Evolutionary conservation across 2,113 vertebrate genomes (phyloP).

Genomic region (Malaclemys terrapin): DNA sequence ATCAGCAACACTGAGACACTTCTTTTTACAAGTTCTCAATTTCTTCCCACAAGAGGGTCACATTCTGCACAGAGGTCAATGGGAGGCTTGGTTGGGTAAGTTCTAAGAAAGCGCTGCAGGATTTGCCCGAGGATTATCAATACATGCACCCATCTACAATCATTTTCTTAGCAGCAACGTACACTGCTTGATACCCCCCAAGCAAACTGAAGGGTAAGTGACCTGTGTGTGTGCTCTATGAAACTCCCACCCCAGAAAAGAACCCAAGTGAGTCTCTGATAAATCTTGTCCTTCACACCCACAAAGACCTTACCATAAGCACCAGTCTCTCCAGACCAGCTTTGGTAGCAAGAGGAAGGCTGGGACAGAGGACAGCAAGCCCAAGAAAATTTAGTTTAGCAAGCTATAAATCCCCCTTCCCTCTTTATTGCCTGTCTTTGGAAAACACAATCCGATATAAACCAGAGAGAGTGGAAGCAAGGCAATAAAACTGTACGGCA

Average conservation of each 20-base stretch:
- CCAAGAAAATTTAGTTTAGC: conserved; percentile 68
- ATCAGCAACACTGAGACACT: not conserved
- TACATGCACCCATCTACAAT: not conserved
- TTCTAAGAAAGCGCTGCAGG: not conserved
- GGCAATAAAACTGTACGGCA: conserved; percentile 70
- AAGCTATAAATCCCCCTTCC: conserved; percentile 74
- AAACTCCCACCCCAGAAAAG: conserved; percentile 44
- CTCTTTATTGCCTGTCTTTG: conserved; percentile 73
- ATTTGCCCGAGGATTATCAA: not conserved
- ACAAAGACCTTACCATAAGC: conserved; percentile 20
- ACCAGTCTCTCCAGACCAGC: not conserved
- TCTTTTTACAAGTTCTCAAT: not conserved
- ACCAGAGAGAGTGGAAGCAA: conserved; percentile 68
- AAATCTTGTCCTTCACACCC: conserved; percentile 59
- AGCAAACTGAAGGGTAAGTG: not conserved
- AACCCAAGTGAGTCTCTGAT: conserved; percentile 39
- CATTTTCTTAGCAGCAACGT: not conserved
- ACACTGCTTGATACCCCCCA: not conserved
- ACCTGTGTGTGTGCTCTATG: conserved; percentile 13
- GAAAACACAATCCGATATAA: conserved; percentile 75
- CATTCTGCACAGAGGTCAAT: not conserved
- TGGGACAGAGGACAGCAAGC: conserved; percentile 69
- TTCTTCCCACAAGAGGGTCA: not conserved
- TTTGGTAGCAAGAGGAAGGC: conserved; percentile 33
- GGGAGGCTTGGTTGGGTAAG: not conserved